Evolutionary conservation across 1,140 invertebrate genomes (phyloP), one percentile per base, ranked within the genome.

Genomic region (Cotesia vestalis): DNA sequence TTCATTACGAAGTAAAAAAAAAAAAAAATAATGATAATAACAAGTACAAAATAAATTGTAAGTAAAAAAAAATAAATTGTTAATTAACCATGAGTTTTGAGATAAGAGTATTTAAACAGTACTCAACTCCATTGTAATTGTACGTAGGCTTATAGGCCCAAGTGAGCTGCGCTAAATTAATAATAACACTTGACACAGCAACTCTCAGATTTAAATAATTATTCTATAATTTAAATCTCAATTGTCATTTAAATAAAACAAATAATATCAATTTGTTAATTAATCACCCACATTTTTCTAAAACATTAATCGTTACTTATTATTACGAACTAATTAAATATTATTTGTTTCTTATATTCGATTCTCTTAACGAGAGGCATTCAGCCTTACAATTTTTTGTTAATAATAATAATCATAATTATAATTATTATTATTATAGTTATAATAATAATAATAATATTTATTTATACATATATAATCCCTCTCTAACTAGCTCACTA

Each of bases 401-500:
- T 46, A 46, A 9, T 46, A 9, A 6, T 46, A 9, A 9, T 46
- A 46, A 46, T 46, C 40, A 46, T 46, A 46, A 46, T 46, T 46
- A 46, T 46, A 46, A 46, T 46, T 46, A 46, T 46, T 46, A 46
- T 46, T 46, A 46, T 40, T 9, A 8, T 40, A 40, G 5, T 40
- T 8, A 40, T 40, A 40, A 40, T 40, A 40, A 40, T 40, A 40
- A 46, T 46, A 46, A 46, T 67, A 46, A 74, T 78, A 73, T 79
- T 76, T 78, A 78, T 79, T 80, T 77, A 81, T 78, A 81, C 79
- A 81, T 78, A 80, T 80, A 78, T 81, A 80, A 70, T 76, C 78
- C 78, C 75, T 81, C 78, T 81, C 80, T 80, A 82, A 76, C 79
- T 82, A 82, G 78, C 76, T 82, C 71, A 78, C 79, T 81, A 84